Conservation (phyloP, 2,113 vertebrate genomes). For the Bombycilla garrulus region DNA sequence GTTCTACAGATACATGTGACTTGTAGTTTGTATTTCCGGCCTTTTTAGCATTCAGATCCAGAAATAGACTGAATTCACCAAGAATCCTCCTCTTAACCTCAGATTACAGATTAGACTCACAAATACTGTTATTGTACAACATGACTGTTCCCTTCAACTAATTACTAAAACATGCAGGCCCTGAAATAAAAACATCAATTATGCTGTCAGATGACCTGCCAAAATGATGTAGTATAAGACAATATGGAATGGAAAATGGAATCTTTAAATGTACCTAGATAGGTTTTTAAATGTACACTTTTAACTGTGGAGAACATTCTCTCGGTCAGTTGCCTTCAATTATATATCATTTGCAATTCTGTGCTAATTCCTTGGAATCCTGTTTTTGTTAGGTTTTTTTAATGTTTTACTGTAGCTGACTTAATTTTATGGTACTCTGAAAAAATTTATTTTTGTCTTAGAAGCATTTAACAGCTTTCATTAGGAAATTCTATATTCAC, state of each 20-base stretch:
- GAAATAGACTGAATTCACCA: not conserved
- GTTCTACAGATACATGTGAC: not conserved
- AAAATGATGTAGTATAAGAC: not conserved
- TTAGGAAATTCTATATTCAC: not conserved
- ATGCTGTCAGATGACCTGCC: not conserved
- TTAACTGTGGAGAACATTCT: not conserved
- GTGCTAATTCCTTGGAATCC: not conserved
- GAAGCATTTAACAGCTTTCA: not conserved
- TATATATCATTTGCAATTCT: not conserved
- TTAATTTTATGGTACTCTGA: not conserved
- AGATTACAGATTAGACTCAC: not conserved
- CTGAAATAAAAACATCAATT: conserved; percentile 21
- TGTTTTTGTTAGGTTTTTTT: not conserved
- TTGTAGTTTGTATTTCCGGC: not conserved
- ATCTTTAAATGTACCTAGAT: not conserved
- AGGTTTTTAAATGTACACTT: not conserved
- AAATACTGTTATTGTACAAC: not conserved
- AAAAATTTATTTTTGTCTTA: not conserved
- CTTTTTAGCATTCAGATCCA: not conserved
- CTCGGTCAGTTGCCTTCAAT: not conserved
- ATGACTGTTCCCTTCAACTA: not conserved
- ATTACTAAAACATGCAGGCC: not conserved
- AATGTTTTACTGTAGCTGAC: not conserved
- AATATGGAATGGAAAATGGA: not conserved
- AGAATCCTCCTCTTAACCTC: not conserved